Evolutionary conservation across 1,140 invertebrate species (phyloP), one percentile per base, ranked within the genome.

Genomic region (Bilobella aurantiaca): DNA sequence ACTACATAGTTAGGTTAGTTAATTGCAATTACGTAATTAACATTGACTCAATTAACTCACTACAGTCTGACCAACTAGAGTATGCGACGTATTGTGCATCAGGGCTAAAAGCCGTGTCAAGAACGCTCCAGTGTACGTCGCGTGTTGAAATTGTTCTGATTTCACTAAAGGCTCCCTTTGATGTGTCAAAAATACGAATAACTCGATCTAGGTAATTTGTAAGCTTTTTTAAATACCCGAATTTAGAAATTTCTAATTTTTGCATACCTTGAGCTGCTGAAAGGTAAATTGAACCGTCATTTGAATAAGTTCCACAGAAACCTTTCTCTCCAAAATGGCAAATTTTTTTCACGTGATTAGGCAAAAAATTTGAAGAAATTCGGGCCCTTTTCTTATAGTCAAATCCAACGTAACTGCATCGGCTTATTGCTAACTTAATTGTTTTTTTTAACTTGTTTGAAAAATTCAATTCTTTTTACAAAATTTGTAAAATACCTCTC

Each of bases 221-320:
- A 61, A 25, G 1, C 1, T 25, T 62, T 14, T 31, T 62, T 32
- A 37, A 34, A 30, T 59, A 23, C 47, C n/a, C 42, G 21, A 30
- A 57, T 57, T 66, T 58, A 28, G 32, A 56, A 60, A 59, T 29
- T 27, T 69, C 74, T n/a, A n/a, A n/a, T n/a, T n/a, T n/a, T n/a
- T n/a, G n/a, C n/a, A n/a, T 78, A 89, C 87, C 87, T 85, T 91
- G 88, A 66, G 82, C 84, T 62, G 88, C 88, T 65, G 86, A 86
- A 32, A 91, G 79, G 72, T 91, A 87, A 70, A 84, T 80, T 70
- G 83, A 81, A 21, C 89, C 90, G 76, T 85, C 81, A 67, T 83
- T 82, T 8, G 88, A 88, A 76, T 86, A 90, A 42, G 83, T 84
- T 16, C 89, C 88, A 77, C 88, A 89, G 74, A 89, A 91, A 21